Conservation (phyloP, 2,888 invertebrate genomes). For the Geophilus truncorum region DNA sequence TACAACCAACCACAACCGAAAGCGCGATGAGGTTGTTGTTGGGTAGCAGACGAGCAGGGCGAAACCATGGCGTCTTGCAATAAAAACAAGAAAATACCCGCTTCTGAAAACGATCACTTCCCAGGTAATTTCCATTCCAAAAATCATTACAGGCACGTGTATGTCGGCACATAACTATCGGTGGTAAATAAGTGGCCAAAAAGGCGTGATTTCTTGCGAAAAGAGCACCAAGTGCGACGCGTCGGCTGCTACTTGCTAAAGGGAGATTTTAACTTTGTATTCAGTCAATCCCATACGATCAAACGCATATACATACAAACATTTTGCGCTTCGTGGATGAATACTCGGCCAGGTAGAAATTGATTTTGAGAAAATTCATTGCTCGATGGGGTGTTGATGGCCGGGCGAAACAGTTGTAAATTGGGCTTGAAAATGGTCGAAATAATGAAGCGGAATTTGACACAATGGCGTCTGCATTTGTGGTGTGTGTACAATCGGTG, state of each 20-base stretch:
- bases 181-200: not conserved
- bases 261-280: not conserved
- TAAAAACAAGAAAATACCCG: constrained; percentile 29
- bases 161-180: not conserved
- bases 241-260: constrained; percentile 30
- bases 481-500: not conserved
- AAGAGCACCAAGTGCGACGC: not conserved
- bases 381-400: not conserved
- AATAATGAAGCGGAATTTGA: not conserved
- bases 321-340: too few relatives aligned
- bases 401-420: not conserved
- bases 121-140: not conserved
- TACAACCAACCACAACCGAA: too few relatives aligned
- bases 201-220: not conserved
- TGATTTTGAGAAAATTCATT: not conserved
- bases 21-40: constrained; percentile 4
- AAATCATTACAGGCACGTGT: not conserved
- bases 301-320: not conserved
- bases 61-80: constrained; percentile 31
- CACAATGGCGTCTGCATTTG: constrained; percentile 34
- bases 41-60: constrained; percentile 34
- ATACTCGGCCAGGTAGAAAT: not conserved
- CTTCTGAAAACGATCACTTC: not conserved
- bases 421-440: not conserved
- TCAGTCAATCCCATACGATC: not conserved